Evolutionary conservation across 2,113 vertebrate genomes (phyloP), one percentile per base, ranked within the genome.

Genomic region (Macrotus californicus): DNA sequence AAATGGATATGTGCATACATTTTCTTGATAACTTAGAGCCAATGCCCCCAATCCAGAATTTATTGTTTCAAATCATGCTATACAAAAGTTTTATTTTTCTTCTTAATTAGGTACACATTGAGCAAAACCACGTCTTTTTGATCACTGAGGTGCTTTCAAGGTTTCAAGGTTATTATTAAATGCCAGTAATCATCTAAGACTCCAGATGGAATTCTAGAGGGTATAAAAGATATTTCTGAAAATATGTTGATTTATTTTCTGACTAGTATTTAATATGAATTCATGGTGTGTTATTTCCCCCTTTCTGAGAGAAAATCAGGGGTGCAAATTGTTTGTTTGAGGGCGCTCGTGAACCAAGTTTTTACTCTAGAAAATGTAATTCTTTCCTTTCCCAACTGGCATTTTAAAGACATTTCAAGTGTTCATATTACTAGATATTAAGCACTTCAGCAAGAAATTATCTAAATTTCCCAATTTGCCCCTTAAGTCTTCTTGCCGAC

Each of bases 391-490:
- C 90, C 90, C 92, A 96, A 80, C 52, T 94, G 95, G 52, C 79
- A 72, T 96, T 96, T 97, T 66, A 93, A 89, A 97, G 87, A 94
- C 41, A 86, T 96, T 93, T 97, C 93, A 96, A 97, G 96, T 93
- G 66, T 56, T 92, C 79, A 61, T 76, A 94, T 95, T 96, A 94
- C 54, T 46, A 96, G 91, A 96, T 97, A 97, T 96, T 97, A 97
- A 97, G 88, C 77, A 96, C 95, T 96, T 97, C 73, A 96, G 54
- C 50, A 94, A 96, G 87, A 96, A 97, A 97, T 96, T 96, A 96
- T 87, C 96, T 96, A 95, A 97, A 97, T 96, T 94, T 97, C 96
- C 91, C 95, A 96, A 95, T 96, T 92, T 97, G 79, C 93, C 96
- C 86, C 97, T 97, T 95, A 91, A 96, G 82, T 91, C 79, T 97